Base-by-base conservation (phyloP, 2,888 invertebrate species). In the Yponomeuta cagnagella region DNA sequence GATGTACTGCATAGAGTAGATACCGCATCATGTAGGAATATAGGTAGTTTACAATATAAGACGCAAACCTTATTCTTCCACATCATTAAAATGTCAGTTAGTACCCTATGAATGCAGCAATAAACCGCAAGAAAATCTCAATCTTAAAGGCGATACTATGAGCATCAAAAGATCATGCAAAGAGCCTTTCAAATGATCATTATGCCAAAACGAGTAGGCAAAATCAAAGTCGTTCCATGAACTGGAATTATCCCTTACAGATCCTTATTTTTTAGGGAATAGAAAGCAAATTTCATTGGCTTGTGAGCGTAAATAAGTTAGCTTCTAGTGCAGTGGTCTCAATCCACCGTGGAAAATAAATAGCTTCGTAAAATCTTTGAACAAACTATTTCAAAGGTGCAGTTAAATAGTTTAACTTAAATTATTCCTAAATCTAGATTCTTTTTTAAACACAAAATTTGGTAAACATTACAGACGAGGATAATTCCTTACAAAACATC, bases 61-160 rank as follows among this genome's bases (percentile, higher is more conserved):
- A 23, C 23, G 23, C 23, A 23, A 23, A 23, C 23, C 23, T 23
- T 33, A 3, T 52, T 52, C 52, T 52, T 2, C 10, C 10, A 12
- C 12, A 10, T 52, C 52, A 52, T 52, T 52, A 52, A 5, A 52
- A 52, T 52, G 12, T 8, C 52, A 52, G 52, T 52, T 52, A 52
- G 33, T 33, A 52, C 52, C 12, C 52, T 10, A 5, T 52, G 52
- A 52, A 52, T 10, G 52, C 52, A 52, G 52, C 12, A 52, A 52
- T 52, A 33, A 33, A 67, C 67, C 67, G 67, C 37, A 37, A 67
- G 43, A 67, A 33, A n/a, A 12, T 67, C 67, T 37, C 67, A 67
- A 67, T 33, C 43, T n/a, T 43, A 67, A 67, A 43, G 37, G 9
- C 43, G 43, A 67, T 43, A 67, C 67, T 43, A n/a, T 37, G 15